phyloP scores from a whole-genome alignment of 2,113 vertebrate genomes.

The Alethe castanea region DNA sequence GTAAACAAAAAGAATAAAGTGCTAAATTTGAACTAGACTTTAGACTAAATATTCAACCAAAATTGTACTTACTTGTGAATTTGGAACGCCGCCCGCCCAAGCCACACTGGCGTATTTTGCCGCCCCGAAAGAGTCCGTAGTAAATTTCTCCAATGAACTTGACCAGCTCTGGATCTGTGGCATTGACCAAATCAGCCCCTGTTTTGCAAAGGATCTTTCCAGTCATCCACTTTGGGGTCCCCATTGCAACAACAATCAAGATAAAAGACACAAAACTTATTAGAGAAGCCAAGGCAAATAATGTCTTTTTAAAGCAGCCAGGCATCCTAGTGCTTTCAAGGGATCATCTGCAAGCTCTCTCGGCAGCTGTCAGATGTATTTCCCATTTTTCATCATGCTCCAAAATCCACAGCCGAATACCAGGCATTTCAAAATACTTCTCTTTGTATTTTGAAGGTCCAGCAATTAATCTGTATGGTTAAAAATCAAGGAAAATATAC shows the following conservation, averaged over 20 bases:
- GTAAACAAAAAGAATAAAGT: neutral
- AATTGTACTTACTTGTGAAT: conserved; percentile 86
- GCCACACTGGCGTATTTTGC: conserved; percentile 90
- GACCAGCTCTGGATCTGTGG: conserved; percentile 85
- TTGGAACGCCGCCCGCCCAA: conserved; percentile 83
- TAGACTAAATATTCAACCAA: neutral
- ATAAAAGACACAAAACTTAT: conserved; percentile 83
- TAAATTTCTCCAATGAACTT: conserved; percentile 92
- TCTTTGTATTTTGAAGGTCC: neutral
- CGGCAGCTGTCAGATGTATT: neutral
- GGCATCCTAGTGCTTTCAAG: conserved; percentile 80
- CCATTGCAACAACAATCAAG: conserved; percentile 82
- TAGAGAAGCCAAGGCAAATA: conserved; percentile 82
- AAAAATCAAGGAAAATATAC: neutral
- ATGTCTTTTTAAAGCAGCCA: conserved; percentile 84
- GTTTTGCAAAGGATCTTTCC: conserved; percentile 93
- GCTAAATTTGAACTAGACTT: neutral
- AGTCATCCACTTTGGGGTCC: conserved; percentile 86
- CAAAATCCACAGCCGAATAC: neutral
- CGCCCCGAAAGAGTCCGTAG: conserved; percentile 89
- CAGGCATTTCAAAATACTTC: neutral
- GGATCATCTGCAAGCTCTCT: conserved; percentile 61
- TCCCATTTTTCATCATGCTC: neutral
- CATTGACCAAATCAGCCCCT: conserved; percentile 92
- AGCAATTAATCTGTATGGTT: neutral